Base-by-base conservation (phyloP, 2,888 invertebrate species). In the Pseudococcus jackbeardsleyi region DNA sequence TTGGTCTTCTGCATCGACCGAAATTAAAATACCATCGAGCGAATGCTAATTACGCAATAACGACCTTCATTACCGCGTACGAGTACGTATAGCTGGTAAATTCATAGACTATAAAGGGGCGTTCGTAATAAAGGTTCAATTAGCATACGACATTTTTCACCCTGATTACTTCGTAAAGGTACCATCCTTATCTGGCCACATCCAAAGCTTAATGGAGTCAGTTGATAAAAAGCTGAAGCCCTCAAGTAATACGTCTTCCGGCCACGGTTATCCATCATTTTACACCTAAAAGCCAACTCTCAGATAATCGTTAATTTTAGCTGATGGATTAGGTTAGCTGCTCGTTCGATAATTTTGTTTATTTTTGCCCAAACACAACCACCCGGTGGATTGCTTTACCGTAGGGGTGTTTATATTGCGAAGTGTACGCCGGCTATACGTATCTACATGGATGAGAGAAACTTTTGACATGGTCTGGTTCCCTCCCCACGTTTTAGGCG, bases 251-350 rank as follows among this genome's bases (percentile, higher is more conserved):
- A 39, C 39, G 26, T 85, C 64, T 85, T 85, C 39, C 7, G 19
- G n/a, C 17, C 79, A 46, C 54, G 85, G 64, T 64, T 85, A 85
- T 85, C 85, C 85, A 85, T 85, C 85, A 85, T 85, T 85, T 85
- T 64, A 85, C 59, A 85, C 85, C 85, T 64, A 54, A 64, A 59
- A 85, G 22, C 39, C 7, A 85, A 26, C 54, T 85, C 50, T 59
- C 59, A 59, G 59, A 85, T 85, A 17, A 39, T 39, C 59, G 79
- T 82, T 82, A 82, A 82, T 82, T 82, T 82, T 11, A 46, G 19
- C 79, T 82, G 79, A 82, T 82, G 79, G 46, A 82, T 82, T 82
- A 82, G 79, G 46, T 33, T 68, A 68, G 64, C 64, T 64, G 33
- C 33, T 33, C 33, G 72, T 82, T 82, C 46, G 79, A 82, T 82